phyloP scores from a whole-genome alignment of 2,797 vertebrate genomes.

The Rhabdophis nuchalis region DNA sequence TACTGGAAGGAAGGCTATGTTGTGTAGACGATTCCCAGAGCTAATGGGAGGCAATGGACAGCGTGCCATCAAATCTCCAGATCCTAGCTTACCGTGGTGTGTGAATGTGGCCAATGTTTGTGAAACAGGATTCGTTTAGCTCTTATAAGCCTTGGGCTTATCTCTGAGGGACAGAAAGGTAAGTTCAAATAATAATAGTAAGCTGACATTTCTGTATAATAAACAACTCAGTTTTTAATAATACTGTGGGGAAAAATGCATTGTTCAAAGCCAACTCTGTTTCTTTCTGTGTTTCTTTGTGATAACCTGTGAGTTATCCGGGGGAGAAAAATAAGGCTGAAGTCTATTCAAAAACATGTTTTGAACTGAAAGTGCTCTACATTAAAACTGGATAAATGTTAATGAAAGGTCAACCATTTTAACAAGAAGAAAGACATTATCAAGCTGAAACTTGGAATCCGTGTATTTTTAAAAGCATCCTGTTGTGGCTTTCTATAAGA shows the following conservation, averaged over 20 bases:
- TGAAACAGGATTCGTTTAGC: background rate
- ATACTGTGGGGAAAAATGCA: background rate
- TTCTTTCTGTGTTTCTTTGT: background rate
- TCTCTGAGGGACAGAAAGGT: background rate
- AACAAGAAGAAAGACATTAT: background rate
- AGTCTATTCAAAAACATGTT: background rate
- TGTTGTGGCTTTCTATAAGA: background rate
- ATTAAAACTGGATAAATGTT: slow-evolving; percentile 8
- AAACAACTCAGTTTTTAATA: background rate
- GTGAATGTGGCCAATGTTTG: background rate
- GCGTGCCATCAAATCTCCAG: background rate
- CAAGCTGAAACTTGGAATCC: background rate
- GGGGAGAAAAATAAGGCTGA: background rate
- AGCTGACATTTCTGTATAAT: background rate
- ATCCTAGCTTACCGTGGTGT: background rate
- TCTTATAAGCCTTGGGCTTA: background rate
- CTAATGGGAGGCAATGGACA: background rate
- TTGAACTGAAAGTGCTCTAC: background rate
- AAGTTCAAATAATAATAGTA: background rate
- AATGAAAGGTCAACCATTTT: slow-evolving; percentile 10
- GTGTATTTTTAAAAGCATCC: background rate
- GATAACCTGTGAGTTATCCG: background rate
- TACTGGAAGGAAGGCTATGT: background rate
- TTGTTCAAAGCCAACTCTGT: background rate
- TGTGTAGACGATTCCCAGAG: background rate